A percentile compares a stretch with the other conserved stretches of the same genome.
These are phyloP conservation scores for Ara ararauna DNA, from an alignment of 2,797 vertebrate genomes.

Conservation along the genomic window DNA sequence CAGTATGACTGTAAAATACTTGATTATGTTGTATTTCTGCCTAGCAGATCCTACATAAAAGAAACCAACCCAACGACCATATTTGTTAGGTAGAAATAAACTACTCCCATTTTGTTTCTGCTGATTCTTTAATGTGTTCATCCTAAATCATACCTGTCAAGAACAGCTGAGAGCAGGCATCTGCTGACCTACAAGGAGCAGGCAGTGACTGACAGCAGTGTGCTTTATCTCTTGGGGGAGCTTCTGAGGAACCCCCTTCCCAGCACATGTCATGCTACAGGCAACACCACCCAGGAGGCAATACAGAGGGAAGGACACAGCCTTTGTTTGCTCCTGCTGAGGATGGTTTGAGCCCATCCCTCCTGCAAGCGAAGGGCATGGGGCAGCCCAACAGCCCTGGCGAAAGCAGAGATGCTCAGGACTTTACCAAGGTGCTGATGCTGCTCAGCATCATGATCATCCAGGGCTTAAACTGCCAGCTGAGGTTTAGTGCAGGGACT, in stretches of 20 bases:
- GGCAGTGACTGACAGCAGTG: background rate
- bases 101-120: background rate
- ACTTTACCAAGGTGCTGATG: rapidly evolving
- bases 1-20: background rate
- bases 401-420: background rate
- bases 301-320: background rate
- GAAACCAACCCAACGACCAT: background rate
- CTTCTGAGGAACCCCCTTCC: background rate
- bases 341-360: background rate
- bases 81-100: background rate
- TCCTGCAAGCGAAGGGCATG: rapidly evolving
- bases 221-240: background rate
- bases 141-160: background rate
- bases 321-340: background rate
- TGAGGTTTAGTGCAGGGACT: background rate
- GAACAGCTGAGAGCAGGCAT: background rate
- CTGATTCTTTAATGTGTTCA: background rate
- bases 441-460: rapidly evolving
- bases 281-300: rapidly evolving
- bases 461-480: background rate
- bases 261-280: rapidly evolving
- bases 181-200: background rate
- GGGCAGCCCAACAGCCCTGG: rapidly evolving
- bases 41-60: background rate
- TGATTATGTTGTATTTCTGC: background rate